Evolutionary conservation across 2,113 vertebrate genomes (phyloP), one percentile per base, ranked within the genome.

Genomic region (Zingel zingel): DNA sequence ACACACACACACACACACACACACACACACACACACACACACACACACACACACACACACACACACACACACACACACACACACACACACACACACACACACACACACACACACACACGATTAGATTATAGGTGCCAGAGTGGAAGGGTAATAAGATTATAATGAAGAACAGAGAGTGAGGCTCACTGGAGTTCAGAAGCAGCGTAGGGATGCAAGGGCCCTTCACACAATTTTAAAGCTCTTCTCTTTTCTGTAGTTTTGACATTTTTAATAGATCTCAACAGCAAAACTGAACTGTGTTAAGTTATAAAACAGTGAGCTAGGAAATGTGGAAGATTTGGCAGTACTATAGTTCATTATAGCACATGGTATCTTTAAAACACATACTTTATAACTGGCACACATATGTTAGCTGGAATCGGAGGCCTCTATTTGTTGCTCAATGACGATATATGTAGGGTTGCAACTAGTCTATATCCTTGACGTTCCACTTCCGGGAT

Each of bases 141-240:
- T 67, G 61, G 79, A 73, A 71, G 73, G 47, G 19, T 85, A 87
- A 89, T 84, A 79, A 80, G 88, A 90, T 89, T 77, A 87, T 27
- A 81, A 76, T 62, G 19, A 77, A 70, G 75, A 39, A 51, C n/a
- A 79, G 51, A 76, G 84, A 33, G 47, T 8, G 21, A 56, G 33
- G 48, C 74, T 68, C 51, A 75, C 13, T 11, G 36, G 57, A 77
- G 73, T 83, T 77, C 73, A 83, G 61, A 76, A 54, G 16, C 56
- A 54, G 61, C 4, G 62, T 78, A 56, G 64, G 61, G 56, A 72
- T 53, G 23, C 16, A 54, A 85, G 36, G 57, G 74, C 56, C 66
- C 63, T 77, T 67, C 68, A 75, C 10, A 9, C 65, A 39, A 61
- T 19, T 74, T 53, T 15, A 58, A 63, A 56, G 70, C 71, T 63